Base-by-base conservation (phyloP, 2,888 invertebrate genomes). In the Agrotis segetum region DNA sequence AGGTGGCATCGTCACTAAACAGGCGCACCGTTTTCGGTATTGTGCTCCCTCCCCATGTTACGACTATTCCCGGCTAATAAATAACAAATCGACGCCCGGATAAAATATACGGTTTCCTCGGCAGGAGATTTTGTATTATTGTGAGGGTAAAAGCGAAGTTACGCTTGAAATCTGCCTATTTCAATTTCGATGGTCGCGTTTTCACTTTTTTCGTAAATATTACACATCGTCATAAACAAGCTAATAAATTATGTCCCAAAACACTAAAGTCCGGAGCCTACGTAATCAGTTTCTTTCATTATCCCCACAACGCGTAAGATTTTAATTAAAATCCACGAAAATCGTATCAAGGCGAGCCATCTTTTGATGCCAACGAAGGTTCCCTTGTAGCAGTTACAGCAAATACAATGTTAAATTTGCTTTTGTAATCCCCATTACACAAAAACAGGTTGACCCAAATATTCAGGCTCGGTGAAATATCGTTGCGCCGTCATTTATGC, bases 371-470 rank as follows among this genome's bases (percentile, higher is more conserved):
- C 89, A 89, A 92, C 91, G 91, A 92, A 92, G 92, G 92, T 92
- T 92, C 90, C 89, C 88, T 91, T 91, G 90, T 91, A 93, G 89
- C 92, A 92, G 92, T 94, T 93, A 92, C 91, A 93, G 85, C 93
- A 93, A 93, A 94, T 94, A 94, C 92, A 94, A 94, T 92, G 93
- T 93, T 92, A 92, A 94, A 94, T 95, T 94, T 94, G 92, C 95
- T 95, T 94, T 92, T 94, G 93, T 94, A 93, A 95, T 94, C 91
- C 92, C 91, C 89, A 93, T 95, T 95, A 95, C 92, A 93, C 93
- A 96, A 96, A 95, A 95, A 94, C 95, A 95, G 93, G 93, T 95
- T 95, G 95, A 95, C 96, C 96, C 93, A 93, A 96, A 96, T 96
- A 94, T 94, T 92, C 92, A 90, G 89, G 88, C 90, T 90, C 88